A percentile compares a stretch with the other conserved stretches of the same genome.
Conservation (phyloP, 2,797 vertebrate genomes). For the Potorous gilbertii region DNA sequence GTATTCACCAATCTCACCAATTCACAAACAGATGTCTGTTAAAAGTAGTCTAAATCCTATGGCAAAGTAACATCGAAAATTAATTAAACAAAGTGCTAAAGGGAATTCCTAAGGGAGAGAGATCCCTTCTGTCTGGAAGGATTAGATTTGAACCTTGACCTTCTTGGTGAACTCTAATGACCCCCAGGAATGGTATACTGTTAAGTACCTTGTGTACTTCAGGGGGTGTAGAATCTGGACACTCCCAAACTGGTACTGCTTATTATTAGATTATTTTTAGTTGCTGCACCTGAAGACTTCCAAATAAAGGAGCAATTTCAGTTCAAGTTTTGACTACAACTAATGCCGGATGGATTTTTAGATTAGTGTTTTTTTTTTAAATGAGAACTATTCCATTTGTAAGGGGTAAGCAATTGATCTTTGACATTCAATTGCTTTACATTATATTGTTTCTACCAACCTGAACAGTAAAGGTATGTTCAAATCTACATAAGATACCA, state of each 20-base stretch:
- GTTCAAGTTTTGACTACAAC: background rate
- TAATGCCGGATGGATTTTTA: background rate
- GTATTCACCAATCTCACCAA: background rate
- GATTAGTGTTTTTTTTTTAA: background rate
- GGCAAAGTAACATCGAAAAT: background rate
- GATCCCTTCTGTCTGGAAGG: background rate
- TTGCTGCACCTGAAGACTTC: background rate
- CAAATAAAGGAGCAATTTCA: background rate
- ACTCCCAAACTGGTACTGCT: background rate
- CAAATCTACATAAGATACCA: conserved; percentile 37
- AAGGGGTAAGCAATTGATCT: conserved; percentile 26
- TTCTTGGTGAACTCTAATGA: background rate
- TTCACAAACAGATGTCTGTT: background rate
- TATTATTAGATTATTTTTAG: background rate
- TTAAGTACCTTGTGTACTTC: background rate
- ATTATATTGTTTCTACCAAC: background rate
- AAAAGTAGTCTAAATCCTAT: background rate
- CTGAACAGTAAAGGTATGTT: conserved; percentile 54
- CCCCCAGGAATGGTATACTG: background rate
- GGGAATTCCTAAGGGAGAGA: background rate
- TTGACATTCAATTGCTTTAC: background rate
- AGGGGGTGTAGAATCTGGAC: background rate
- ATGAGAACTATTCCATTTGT: conserved; percentile 13
- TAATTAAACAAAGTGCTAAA: background rate
- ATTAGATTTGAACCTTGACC: background rate